Evolutionary conservation across 2,113 vertebrate species (phyloP), one percentile per base, ranked within the genome.

Genomic region (Acrocephalus kingi): DNA sequence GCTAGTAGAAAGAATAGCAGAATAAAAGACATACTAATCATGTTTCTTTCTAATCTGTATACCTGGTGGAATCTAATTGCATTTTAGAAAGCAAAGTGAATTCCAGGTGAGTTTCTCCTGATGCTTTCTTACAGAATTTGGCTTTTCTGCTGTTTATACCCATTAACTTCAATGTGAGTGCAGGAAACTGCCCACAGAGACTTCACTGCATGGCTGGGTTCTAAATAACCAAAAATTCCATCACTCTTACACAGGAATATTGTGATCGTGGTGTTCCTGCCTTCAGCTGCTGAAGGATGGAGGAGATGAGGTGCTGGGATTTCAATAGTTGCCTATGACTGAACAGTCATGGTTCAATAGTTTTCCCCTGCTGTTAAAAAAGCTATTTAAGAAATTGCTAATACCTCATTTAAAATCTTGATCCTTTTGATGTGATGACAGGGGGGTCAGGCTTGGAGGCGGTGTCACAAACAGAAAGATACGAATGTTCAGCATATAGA

Each of bases 381-480:
- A 91, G 72, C 67, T 89, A 43, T 96, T 94, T 91, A 89, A 95
- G 92, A 96, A 66, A 52, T 75, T 86, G 69, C 48, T 92, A 84
- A 87, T 95, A 94, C 66, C 67, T 92, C 79, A 76, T 93, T 92
- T 95, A 71, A 95, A 95, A 80, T 75, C 91, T 92, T 94, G 79
- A 91, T 97, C 92, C 76, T 88, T 96, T 91, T 74, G 91, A 94
- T 97, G 87, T 89, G 87, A 96, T 97, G 97, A 95, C 89, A 79
- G 85, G 87, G 87, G 87, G 87, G 84, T 96, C 94, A 92, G 56
- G 49, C 95, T 68, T 58, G 94, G 89, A 93, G 94, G 90, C 68
- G 95, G 87, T 94, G 91, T 94, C 87, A 92, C 88, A 77, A 95
- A 87, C 77, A 89, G 90, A 94, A 93, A 91, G 94, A 91, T 90